phyloP scores from a whole-genome alignment of 2,888 invertebrate species.

The Pseudococcus viburni region DNA sequence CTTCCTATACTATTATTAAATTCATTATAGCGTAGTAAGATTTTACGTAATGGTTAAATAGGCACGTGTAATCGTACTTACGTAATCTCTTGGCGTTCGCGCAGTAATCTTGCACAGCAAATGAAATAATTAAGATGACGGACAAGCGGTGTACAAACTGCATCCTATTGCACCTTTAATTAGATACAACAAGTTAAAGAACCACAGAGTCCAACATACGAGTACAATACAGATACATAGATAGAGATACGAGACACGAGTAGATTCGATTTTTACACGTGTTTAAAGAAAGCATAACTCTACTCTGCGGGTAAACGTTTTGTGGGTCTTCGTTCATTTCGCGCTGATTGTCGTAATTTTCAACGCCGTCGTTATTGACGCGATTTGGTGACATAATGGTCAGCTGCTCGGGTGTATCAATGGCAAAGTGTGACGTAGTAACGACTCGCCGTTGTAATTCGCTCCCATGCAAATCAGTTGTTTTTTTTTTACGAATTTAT shows the following conservation, averaged over 20 bases:
- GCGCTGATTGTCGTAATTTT: neutral
- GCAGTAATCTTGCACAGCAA: conserved; percentile 47
- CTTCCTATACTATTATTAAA: conserved; percentile 51
- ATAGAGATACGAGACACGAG: neutral
- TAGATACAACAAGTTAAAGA: neutral
- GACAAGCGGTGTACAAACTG: conserved; percentile 58
- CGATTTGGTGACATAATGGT: too few relatives aligned
- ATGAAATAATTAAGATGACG: conserved; percentile 58
- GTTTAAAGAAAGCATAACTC: neutral
- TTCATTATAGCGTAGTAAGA: conserved; percentile 46
- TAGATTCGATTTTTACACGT: neutral
- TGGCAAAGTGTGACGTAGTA: too few relatives aligned
- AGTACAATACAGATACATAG: neutral
- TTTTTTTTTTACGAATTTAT: too few relatives aligned
- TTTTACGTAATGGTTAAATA: conserved; percentile 57
- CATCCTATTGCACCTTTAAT: conserved; percentile 57
- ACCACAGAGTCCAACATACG: neutral
- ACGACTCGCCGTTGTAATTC: too few relatives aligned
- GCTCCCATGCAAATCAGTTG: too few relatives aligned
- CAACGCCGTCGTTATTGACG: too few relatives aligned
- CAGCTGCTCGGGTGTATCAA: too few relatives aligned
- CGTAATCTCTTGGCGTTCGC: conserved; percentile 65
- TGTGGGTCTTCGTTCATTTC: neutral
- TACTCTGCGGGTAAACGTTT: neutral
- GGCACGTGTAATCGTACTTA: conserved; percentile 50